Base-by-base conservation (phyloP, 2,888 invertebrate genomes). In the Creontiades dilutus region DNA sequence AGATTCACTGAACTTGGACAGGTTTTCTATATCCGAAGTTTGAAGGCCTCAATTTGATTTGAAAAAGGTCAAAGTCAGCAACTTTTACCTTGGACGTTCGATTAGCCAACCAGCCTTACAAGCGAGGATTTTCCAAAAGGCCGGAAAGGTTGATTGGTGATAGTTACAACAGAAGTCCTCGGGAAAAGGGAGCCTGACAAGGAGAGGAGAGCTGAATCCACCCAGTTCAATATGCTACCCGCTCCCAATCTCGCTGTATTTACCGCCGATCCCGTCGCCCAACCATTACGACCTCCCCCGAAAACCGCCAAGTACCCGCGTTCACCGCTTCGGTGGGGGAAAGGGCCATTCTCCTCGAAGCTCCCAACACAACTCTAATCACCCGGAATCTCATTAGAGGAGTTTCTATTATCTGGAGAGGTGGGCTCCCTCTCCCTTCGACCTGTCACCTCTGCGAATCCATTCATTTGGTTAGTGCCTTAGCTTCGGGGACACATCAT, bases 371-470 rank as follows among this genome's bases (percentile, higher is more conserved):
- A 14, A 85, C 85, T 85, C 85, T 85, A 85, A 85, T 85, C 85
- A 85, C 85, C 85, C 55, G 85, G 61, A 85, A 85, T 85, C 85
- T 85, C 85, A 85, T 85, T 85, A 85, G 85, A 61, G 85, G 85
- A 85, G 85, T 85, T 85, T 28, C 85, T 85, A 85, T 85, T 85
- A 85, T 85, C 85, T 37, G 57, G 46, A 55, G 37, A 52, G 48
- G 82, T 7, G 28, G 37, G 47, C 47, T 14, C 47, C 16, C n/a
- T 16, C 82, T 1, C 11, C 5, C 9, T 12, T 52, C 47, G 80
- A 80, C 80, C 52, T 48, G 82, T 82, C 82, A 48, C 82, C 75
- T 28, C 75, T 75, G n/a, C 4, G 75, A 75, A 75, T 75, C 23
- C 23, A 75, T 75, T 75, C 75, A 68, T 68, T 68, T 23, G 68